A percentile compares a stretch with the other conserved stretches of the same genome.
Conservation (phyloP, 1,140 invertebrate species). For the Atopsyche davidsoni region DNA sequence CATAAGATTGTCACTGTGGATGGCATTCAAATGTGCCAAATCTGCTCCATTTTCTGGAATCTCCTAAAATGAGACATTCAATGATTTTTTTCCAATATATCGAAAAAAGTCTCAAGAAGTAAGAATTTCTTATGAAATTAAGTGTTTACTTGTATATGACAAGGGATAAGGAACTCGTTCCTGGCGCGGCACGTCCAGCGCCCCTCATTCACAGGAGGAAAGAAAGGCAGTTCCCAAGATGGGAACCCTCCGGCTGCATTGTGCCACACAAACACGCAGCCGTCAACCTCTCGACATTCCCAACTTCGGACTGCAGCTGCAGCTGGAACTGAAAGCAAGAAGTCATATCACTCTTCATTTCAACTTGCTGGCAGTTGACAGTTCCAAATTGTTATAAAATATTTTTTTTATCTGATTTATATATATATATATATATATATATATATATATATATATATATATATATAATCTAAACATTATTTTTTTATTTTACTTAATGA, state of each 20-base stretch:
- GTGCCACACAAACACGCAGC: slow-evolving; percentile 77
- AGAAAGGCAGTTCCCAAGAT: slow-evolving; percentile 58
- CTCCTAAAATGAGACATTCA: slow-evolving; percentile 54
- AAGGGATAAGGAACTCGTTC: slow-evolving; percentile 69
- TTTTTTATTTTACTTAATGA: no score
- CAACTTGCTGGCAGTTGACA: no score
- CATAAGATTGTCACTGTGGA: slow-evolving; percentile 63
- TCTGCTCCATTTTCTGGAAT: slow-evolving; percentile 91
- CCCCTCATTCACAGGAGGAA: slow-evolving; percentile 51
- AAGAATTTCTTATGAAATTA: neutral
- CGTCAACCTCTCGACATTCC: slow-evolving; percentile 62
- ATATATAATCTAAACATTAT: no score
- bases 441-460: no score
- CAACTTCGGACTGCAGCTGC: slow-evolving; percentile 60
- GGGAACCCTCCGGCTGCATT: slow-evolving; percentile 68
- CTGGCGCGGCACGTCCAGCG: slow-evolving; percentile 65
- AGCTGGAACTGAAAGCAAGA: slow-evolving; percentile 49
- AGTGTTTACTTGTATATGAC: slow-evolving; percentile 59
- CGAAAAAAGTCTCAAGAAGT: neutral
- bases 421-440: no score
- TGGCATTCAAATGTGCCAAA: slow-evolving; percentile 66
- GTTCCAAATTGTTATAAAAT: no score
- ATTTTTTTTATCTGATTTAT: no score
- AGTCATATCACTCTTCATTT: no score
- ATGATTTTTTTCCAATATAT: neutral